phyloP scores from a whole-genome alignment of 2,797 vertebrate species.

The Odontamblyopus lacepedii region DNA sequence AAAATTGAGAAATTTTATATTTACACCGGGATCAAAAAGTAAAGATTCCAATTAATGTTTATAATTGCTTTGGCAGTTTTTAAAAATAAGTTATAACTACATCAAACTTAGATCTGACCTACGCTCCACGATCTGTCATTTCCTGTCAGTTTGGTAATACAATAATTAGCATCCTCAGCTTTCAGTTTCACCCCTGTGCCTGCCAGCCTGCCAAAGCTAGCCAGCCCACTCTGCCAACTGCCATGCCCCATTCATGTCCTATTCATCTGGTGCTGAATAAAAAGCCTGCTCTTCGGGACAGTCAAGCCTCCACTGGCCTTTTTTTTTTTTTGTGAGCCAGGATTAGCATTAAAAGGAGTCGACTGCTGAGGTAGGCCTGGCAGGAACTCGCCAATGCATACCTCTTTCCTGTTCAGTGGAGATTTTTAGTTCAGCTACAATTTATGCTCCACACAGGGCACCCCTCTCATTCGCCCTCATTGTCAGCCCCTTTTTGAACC shows the following conservation, averaged over 20 bases:
- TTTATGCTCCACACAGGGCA: conserved; percentile 38
- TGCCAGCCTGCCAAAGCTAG: conserved; percentile 42
- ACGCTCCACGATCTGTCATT: conserved; percentile 49
- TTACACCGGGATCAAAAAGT: background rate
- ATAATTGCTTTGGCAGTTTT: background rate
- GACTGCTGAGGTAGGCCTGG: conserved; percentile 58
- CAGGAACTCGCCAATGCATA: conserved; percentile 55
- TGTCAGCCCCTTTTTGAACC: conserved; percentile 35
- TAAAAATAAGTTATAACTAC: background rate
- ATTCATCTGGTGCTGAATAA: conserved; percentile 67
- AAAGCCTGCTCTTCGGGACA: conserved; percentile 61
- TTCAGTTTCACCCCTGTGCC: conserved; percentile 54
- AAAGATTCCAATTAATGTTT: background rate
- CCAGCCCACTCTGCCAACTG: conserved; percentile 60
- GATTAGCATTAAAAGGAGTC: conserved; percentile 66
- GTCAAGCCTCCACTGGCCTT: conserved; percentile 53
- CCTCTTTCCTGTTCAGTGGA: conserved; percentile 47
- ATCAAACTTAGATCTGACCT: conserved; percentile 29
- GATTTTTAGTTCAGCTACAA: conserved; percentile 32
- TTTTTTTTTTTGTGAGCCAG: conserved; percentile 44
- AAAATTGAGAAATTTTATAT: background rate
- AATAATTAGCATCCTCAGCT: conserved; percentile 71
- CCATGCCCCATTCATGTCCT: conserved; percentile 65
- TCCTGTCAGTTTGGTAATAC: conserved; percentile 51
- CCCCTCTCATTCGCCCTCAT: conserved; percentile 39